A percentile compares a stretch with the other conserved stretches of the same genome.
phyloP scores from a whole-genome alignment of 2,113 vertebrate species.

The Eubucco bourcierii region DNA sequence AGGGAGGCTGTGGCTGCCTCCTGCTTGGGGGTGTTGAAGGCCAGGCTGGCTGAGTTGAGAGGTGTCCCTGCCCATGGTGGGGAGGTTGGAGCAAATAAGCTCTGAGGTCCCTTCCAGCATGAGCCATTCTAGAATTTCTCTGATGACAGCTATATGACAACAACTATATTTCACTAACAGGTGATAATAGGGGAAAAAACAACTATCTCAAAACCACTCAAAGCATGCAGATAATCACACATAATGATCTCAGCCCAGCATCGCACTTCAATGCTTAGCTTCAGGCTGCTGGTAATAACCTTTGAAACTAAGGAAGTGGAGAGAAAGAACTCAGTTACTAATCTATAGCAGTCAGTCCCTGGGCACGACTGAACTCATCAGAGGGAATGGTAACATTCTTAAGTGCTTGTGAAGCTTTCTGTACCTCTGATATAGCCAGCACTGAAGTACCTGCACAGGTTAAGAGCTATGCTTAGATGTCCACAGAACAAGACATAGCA shows the following conservation, averaged over 20 bases:
- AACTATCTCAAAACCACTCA: background rate
- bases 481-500: accelerated
- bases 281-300: background rate
- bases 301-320: background rate
- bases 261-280: background rate
- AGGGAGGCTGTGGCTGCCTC: too few relatives aligned
- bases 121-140: background rate
- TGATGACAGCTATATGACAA: background rate
- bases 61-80: too few relatives aligned
- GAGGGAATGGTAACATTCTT: background rate
- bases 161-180: background rate
- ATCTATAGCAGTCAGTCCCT: background rate
- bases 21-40: too few relatives aligned
- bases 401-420: background rate
- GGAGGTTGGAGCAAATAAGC: too few relatives aligned
- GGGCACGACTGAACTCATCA: background rate
- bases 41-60: too few relatives aligned
- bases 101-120: too few relatives aligned
- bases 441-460: background rate
- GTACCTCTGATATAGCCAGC: background rate
- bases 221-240: background rate
- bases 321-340: background rate
- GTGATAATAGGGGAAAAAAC: background rate
- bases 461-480: background rate
- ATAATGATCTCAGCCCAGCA: background rate